phyloP scores from a whole-genome alignment of 2,113 vertebrate genomes.

The Centropus unirufus region DNA sequence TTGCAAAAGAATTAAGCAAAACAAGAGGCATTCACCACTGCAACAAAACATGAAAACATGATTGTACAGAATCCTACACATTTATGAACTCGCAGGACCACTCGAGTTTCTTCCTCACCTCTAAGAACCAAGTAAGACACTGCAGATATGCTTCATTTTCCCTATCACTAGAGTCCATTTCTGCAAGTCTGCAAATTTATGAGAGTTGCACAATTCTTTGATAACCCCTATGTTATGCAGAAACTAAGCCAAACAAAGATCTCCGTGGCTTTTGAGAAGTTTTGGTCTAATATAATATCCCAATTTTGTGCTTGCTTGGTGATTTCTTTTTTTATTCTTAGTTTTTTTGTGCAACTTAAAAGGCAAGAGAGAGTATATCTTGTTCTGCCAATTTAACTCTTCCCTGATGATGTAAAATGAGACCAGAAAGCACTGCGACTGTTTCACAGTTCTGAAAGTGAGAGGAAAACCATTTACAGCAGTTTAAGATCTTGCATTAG shows the following conservation, averaged over 20 bases:
- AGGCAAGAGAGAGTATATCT: background rate
- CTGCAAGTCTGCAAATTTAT: background rate
- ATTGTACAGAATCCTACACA: background rate
- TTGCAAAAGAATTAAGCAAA: background rate
- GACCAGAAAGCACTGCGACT: background rate
- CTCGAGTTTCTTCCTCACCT: background rate
- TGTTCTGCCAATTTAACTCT: background rate
- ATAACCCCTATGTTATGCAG: background rate
- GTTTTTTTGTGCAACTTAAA: background rate
- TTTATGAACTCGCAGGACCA: accelerated
- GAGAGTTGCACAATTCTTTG: background rate
- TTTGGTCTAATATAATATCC: background rate
- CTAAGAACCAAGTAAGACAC: background rate
- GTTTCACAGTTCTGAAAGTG: background rate
- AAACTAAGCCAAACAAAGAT: background rate
- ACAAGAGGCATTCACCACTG: background rate
- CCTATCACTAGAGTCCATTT: background rate
- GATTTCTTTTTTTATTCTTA: background rate
- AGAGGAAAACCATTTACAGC: background rate
- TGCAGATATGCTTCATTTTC: background rate
- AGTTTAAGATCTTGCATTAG: background rate
- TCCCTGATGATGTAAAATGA: background rate
- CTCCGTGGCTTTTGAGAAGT: background rate
- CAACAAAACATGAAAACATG: background rate
- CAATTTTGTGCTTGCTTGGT: background rate